Evolutionary conservation across 2,113 vertebrate species (phyloP).

Genomic region (Podiceps cristatus): DNA sequence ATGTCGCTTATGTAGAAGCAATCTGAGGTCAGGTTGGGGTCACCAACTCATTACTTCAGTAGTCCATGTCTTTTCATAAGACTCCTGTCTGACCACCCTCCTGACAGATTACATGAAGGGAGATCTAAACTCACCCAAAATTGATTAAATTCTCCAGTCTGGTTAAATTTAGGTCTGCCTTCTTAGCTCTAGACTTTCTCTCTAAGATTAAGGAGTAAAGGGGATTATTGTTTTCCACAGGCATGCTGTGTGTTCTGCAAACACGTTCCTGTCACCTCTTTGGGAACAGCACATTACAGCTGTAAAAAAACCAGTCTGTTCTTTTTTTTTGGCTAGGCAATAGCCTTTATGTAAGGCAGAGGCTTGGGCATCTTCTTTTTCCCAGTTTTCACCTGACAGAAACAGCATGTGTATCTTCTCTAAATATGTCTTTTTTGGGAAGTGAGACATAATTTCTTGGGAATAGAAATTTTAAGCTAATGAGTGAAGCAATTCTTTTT

Average conservation of each 20-base stretch:
- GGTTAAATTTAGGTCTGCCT: not conserved
- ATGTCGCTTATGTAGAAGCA: not conserved
- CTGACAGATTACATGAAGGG: not conserved
- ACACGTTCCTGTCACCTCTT: not conserved
- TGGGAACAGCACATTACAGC: not conserved
- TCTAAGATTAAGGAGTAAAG: not conserved
- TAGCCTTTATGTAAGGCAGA: not conserved
- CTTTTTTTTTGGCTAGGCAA: not conserved
- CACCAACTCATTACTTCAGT: not conserved
- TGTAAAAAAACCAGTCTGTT: not conserved
- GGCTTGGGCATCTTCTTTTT: not conserved
- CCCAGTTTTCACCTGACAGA: not conserved
- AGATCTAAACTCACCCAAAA: not conserved
- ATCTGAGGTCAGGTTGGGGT: not conserved
- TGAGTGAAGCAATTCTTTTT: not conserved
- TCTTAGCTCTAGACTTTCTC: not conserved
- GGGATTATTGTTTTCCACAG: conserved; percentile 15
- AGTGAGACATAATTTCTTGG: not conserved
- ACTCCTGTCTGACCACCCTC: not conserved
- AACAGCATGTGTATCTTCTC: not conserved
- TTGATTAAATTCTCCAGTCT: conserved; percentile 19
- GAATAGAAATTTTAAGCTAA: not conserved
- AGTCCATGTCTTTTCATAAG: not conserved
- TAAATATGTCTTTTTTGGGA: not conserved
- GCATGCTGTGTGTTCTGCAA: not conserved